phyloP scores from a whole-genome alignment of 2,888 invertebrate genomes.

The Loripinus fragilis region DNA sequence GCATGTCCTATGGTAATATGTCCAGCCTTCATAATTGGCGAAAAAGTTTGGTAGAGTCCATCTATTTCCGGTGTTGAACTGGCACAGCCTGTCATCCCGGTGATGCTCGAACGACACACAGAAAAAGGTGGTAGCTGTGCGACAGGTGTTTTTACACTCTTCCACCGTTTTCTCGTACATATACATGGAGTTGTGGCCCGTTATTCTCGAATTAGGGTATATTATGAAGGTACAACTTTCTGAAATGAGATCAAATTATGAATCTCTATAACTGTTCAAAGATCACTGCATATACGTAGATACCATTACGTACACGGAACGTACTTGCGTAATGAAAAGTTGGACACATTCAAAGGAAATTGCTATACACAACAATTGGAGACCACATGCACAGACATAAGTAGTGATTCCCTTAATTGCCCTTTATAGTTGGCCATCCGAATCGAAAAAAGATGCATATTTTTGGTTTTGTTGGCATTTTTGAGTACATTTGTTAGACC shows the following conservation, averaged over 20 bases:
- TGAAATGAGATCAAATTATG: slow-evolving; percentile 25
- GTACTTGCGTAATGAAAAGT: background rate
- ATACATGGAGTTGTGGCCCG: slow-evolving; percentile 51
- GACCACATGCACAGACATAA: no score
- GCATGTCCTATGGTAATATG: slow-evolving; percentile 53
- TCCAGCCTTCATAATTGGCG: slow-evolving; percentile 40
- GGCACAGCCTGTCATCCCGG: slow-evolving; percentile 36
- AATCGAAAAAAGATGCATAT: no score
- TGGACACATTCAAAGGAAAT: no score
- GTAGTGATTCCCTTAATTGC: no score
- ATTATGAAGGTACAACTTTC: slow-evolving; percentile 42
- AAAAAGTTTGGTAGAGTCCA: slow-evolving; percentile 44
- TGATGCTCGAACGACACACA: slow-evolving; percentile 56
- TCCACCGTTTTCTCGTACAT: slow-evolving; percentile 37
- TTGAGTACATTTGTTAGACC: no score
- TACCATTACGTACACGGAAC: background rate
- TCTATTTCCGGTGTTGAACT: slow-evolving; percentile 52
- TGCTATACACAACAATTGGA: no score
- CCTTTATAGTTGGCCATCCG: no score
- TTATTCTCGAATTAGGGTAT: slow-evolving; percentile 35
- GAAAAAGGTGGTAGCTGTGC: slow-evolving; percentile 11
- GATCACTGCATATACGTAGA: no score
- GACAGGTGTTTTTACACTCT: slow-evolving; percentile 42
- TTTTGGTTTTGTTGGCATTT: no score
- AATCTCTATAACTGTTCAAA: no score